Evolutionary conservation across 2,797 vertebrate species (phyloP), one percentile per base, ranked within the genome.

Genomic region (Myotis daubentonii): DNA sequence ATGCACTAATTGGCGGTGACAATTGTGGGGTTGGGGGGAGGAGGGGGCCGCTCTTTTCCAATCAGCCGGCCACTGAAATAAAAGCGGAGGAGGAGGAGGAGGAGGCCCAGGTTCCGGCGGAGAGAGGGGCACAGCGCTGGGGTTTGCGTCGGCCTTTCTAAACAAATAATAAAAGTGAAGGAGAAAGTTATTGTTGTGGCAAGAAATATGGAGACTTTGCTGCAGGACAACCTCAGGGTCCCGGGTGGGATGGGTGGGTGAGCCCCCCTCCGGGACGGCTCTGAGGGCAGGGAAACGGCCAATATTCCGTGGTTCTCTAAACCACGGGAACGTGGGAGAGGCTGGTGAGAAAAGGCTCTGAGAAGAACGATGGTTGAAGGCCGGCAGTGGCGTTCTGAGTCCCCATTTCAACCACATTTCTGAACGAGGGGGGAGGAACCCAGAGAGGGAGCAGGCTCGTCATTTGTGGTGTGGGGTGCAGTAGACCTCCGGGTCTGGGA

Each of bases 1-100:
- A 99, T 98, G 99, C 98, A 98, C 99, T 99, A 99, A 99, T 99
- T 99, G 99, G 99, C 97, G 96, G 98, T 98, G 99, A 99, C 99
- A 99, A 99, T 99, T 98, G 99, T 97, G 97, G 97, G 47, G 94
- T 92, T 96, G 96, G 96, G 97, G 97, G 96, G 95, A 95, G 98
- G 99, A 98, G 97, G 97, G 98, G 98, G 96, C 96, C 98, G 97
- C 98, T 98, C 98, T 98, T 98, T 98, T 98, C 98, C 98, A 98
- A 99, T 99, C 99, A 98, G 98, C 83, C 97, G 90, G 97, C 97
- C 97, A 93, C 98, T 97, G 89, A 98, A 97, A 95, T 96, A 97
- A 98, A 97, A 96, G 94, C 79, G 96, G 97, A 97, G 96, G 38
- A 51, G 57, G 78, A 55, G 89, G 95, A 7, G 87, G 51, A 33